Evolutionary conservation across 2,888 invertebrate genomes (phyloP), one percentile per base, ranked within the genome.

Genomic region (Desoria tigrina): DNA sequence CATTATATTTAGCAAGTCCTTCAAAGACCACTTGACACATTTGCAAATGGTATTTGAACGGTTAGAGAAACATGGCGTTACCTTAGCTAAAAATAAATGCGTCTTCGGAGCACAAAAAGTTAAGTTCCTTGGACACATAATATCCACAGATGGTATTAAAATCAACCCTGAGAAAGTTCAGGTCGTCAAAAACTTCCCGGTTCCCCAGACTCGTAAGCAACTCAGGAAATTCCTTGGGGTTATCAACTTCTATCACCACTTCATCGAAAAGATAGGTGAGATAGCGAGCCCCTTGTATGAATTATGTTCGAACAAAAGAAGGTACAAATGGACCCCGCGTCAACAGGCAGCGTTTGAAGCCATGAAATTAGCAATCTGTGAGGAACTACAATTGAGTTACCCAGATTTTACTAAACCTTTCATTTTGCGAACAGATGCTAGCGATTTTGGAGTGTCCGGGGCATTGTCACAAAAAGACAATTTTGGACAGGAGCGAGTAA

Each of bases 41-140:
- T 14, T 73, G 1, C 26, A 54, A n/a, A n/a, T n/a, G n/a, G n/a
- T n/a, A n/a, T n/a, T n/a, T n/a, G n/a, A n/a, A n/a, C n/a, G n/a
- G n/a, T n/a, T n/a, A n/a, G n/a, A n/a, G n/a, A n/a, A n/a, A n/a
- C n/a, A n/a, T n/a, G n/a, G n/a, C n/a, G n/a, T n/a, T n/a, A n/a
- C n/a, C n/a, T n/a, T n/a, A n/a, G n/a, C n/a, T n/a, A n/a, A n/a
- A n/a, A n/a, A n/a, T 65, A 70, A 1, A 54, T 49, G 11, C 42
- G 69, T n/a, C n/a, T n/a, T n/a, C n/a, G n/a, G n/a, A n/a, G n/a
- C n/a, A n/a, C n/a, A n/a, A n/a, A n/a, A n/a, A 60, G 45, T 78
- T 6, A 69, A 69, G n/a, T 77, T 77, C 61, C 42, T 78, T 42
- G 78, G 78, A 6, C 72, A 78, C 61, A 59, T 65, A 7, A 65